Evolutionary conservation across 2,797 vertebrate genomes (phyloP), one percentile per base, ranked within the genome.

Genomic region (Podarcis siculus): DNA sequence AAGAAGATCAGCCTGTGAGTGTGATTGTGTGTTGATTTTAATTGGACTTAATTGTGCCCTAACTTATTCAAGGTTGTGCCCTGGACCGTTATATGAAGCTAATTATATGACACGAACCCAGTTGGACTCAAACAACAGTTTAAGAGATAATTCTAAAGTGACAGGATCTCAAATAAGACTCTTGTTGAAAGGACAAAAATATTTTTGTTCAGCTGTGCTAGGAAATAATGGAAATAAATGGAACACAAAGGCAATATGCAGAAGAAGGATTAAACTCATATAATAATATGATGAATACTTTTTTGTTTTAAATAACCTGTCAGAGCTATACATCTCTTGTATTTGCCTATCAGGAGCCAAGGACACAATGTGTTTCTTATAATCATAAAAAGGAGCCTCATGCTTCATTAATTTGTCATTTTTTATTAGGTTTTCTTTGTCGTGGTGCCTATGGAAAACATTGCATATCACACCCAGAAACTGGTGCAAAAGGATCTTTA

Each of bases 381-480:
- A 76, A 64, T 85, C 72, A 82, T 0, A 0, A 94, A 89, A 76
- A 82, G 71, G 71, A 92, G 79, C 82, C 66, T 42, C 49, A 35
- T 66, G 39, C 72, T 87, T 94, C 6, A 30, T 45, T 92, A 79
- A 94, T 93, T 92, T 90, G 79, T 90, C 6, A 67, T 85, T 90
- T 82, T 89, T 93, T 66, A 81, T 92, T 93, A 85, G 86, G 79
- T 84, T 93, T 39, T 91, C 83, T 89, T 89, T 85, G 58, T 86
- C 88, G 55, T 39, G 71, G 71, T 73, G 27, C 85, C 86, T 92
- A 78, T 91, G 81, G 93, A 80, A 92, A 94, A 94, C 69, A 94
- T 82, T 91, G 72, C 61, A 77, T 69, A 90, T 77, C 69, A 85
- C 37, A 82, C 92, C 93, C 85, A 87, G 49, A 92, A 94, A 90